A percentile compares a stretch with the other conserved stretches of the same genome.
These are phyloP conservation scores for Hassar affinis DNA, from an alignment of 2,113 vertebrate species.

Conservation along the genomic window DNA sequence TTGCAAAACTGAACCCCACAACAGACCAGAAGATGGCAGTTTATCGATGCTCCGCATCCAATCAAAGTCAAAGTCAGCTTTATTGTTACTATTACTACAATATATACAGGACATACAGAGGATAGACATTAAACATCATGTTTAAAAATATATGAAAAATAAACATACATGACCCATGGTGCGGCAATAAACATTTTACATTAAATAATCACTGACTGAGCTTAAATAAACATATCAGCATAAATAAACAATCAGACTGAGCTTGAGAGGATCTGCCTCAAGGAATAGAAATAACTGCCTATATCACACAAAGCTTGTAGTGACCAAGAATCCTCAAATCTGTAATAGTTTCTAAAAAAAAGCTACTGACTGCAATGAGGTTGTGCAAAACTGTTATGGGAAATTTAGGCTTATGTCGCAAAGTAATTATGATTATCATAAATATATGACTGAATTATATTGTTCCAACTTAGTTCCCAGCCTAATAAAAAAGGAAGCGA, in stretches of 20 bases:
- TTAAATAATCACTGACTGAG: too few relatives aligned
- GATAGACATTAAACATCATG: too few relatives aligned
- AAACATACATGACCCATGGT: too few relatives aligned
- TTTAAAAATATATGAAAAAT: too few relatives aligned
- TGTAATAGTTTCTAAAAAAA: background rate
- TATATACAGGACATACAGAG: too few relatives aligned
- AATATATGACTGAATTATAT: background rate
- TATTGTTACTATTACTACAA: too few relatives aligned
- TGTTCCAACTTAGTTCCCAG: background rate
- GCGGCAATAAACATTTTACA: too few relatives aligned
- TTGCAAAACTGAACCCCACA: background rate
- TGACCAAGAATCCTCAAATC: background rate
- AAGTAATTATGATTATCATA: background rate
- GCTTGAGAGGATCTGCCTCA: background rate
- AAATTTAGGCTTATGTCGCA: background rate
- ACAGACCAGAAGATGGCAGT: background rate
- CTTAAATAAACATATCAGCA: too few relatives aligned
- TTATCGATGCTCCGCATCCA: background rate
- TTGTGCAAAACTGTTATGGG: background rate
- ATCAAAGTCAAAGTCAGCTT: too few relatives aligned
- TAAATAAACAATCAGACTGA: too few relatives aligned
- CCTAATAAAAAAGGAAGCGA: background rate
- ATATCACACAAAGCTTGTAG: background rate
- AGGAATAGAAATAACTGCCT: background rate
- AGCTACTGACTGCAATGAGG: background rate